phyloP scores from a whole-genome alignment of 92 coral and sea anemone species.

The Paramuricea clavata region DNA sequence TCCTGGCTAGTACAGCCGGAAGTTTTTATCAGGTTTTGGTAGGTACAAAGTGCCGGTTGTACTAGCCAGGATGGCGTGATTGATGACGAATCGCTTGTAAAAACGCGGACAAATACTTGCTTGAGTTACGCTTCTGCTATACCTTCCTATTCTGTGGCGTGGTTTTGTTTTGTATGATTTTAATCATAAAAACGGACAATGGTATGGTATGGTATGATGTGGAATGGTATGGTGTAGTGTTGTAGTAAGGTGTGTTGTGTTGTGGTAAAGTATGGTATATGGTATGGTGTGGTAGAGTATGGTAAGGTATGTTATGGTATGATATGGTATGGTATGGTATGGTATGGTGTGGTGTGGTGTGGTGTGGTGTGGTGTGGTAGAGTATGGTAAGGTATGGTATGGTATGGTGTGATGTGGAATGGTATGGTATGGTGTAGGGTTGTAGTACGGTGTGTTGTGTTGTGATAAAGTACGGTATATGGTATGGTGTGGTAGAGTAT shows the following conservation, averaged over 20 bases:
- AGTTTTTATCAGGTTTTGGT: too few relatives aligned
- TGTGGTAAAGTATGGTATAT: conserved; percentile 2
- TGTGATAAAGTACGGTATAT: not conserved
- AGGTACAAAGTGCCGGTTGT: too few relatives aligned
- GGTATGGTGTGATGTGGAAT: not conserved
- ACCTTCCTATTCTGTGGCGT: not conserved
- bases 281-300: not conserved
- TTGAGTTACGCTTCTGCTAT: too few relatives aligned
- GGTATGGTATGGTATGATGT: conserved; percentile 16
- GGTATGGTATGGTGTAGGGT: not conserved
- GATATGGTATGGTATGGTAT: not conserved
- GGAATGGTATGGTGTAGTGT: not conserved
- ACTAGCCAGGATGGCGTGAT: too few relatives aligned
- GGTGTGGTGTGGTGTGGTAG: conserved; percentile 16
- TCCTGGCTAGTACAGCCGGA: too few relatives aligned
- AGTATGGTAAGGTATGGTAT: conserved; percentile 3
- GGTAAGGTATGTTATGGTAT: not conserved
- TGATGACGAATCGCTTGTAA: too few relatives aligned
- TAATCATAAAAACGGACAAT: too few relatives aligned
- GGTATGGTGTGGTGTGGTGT: not conserved
- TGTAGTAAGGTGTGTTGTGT: not conserved
- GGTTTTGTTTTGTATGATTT: not conserved
- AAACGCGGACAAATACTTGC: too few relatives aligned
- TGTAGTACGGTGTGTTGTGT: not conserved
- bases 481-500: not conserved